Evolutionary conservation across 2,888 invertebrate genomes (phyloP).

Genomic region (Timandra comae): DNA sequence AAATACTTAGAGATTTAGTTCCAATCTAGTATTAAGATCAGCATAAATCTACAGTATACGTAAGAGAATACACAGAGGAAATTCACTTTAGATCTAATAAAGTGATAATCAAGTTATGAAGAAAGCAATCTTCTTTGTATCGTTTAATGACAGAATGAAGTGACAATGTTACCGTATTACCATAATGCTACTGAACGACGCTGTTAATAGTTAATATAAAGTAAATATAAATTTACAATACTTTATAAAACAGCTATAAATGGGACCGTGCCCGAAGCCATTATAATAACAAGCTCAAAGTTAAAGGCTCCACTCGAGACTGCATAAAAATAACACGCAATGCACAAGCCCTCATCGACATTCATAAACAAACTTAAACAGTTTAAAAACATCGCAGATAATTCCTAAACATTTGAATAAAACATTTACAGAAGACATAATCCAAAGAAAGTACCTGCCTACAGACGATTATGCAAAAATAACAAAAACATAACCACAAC

Average conservation of each 20-base stretch:
- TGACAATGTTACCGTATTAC: no score
- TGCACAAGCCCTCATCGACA: constrained; percentile 33
- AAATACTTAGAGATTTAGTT: no score
- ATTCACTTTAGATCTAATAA: no score
- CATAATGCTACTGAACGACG: constrained; percentile 1
- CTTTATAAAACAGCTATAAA: constrained; percentile 6
- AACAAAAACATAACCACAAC: constrained; percentile 39
- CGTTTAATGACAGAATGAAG: no score
- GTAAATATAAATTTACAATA: constrained; percentile 13
- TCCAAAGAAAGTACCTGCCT: constrained; percentile 41
- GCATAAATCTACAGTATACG: no score
- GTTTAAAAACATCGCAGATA: constrained; percentile 31
- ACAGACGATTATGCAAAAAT: constrained; percentile 50
- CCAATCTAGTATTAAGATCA: no score
- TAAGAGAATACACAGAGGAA: no score
- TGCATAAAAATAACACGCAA: constrained; percentile 24
- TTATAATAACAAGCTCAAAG: constrained; percentile 11
- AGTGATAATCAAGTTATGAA: no score
- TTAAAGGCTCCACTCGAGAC: constrained; percentile 8
- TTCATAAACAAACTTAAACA: constrained; percentile 39
- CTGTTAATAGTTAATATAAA: neutral
- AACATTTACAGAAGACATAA: constrained; percentile 48
- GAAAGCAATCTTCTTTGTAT: no score
- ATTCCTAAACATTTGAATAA: constrained; percentile 49
- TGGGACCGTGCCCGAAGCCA: constrained; percentile 10